Percentiles rank a stretch among this genome's conserved stretches.
These are phyloP conservation scores for Trichogramma dendrolimi DNA, from an alignment of 2,888 invertebrate genomes.

Conservation along the genomic window DNA sequence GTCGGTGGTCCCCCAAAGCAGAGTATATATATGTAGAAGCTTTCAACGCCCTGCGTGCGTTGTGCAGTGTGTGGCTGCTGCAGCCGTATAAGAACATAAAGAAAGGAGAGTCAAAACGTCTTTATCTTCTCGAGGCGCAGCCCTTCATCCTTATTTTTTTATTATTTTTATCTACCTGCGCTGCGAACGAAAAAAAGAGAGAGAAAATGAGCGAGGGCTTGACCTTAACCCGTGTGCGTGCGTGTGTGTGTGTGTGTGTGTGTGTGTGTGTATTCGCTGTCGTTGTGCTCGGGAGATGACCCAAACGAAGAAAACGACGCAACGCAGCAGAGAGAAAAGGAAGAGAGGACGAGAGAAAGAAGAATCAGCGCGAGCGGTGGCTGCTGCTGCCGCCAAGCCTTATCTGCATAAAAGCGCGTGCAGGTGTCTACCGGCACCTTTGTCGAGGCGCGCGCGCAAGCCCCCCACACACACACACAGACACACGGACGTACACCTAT, in stretches of 20 bases:
- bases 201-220: conserved; percentile 21
- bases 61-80: too few species aligned
- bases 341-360: too few species aligned
- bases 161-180: not conserved
- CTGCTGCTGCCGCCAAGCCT: conserved; percentile 30
- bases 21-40: too few species aligned
- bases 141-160: conserved; percentile 18
- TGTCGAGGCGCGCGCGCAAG: conserved; percentile 27
- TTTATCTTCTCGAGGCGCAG: conserved; percentile 13
- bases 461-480: not conserved
- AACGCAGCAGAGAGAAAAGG: too few species aligned
- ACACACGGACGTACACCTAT: too few species aligned
- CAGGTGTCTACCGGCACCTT: conserved; percentile 49
- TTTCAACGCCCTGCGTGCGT: too few species aligned
- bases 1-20: too few species aligned
- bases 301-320: conserved; percentile 16
- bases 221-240: conserved; percentile 33
- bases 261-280: too few species aligned
- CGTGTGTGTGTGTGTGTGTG: conserved; percentile 1
- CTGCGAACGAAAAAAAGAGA: conserved; percentile 27
- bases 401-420: conserved; percentile 47
- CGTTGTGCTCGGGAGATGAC: conserved; percentile 4
- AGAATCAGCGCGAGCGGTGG: too few species aligned
- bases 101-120: conserved; percentile 9
- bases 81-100: too few species aligned